Evolutionary conservation across 2,888 invertebrate species (phyloP).

Genomic region (Parnassius mnemosyne): DNA sequence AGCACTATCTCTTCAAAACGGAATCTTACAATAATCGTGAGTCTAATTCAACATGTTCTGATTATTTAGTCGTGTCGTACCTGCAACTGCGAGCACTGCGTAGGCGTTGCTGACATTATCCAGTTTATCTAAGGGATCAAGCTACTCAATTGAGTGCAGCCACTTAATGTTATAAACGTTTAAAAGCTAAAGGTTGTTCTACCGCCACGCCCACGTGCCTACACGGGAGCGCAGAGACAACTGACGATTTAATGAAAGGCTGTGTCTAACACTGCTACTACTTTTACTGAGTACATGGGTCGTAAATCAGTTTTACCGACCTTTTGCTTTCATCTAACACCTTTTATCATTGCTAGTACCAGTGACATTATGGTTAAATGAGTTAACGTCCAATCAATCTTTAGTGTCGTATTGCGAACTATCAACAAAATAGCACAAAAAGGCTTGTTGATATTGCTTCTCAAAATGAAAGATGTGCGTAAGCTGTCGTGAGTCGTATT

Average conservation of each 20-base stretch:
- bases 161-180: slow-evolving; percentile 27
- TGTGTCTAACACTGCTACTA: slow-evolving; percentile 7
- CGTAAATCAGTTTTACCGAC: slow-evolving; percentile 14
- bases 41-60: slow-evolving; percentile 7
- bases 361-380: too few relatives aligned
- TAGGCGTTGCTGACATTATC: slow-evolving; percentile 19
- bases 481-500: too few relatives aligned
- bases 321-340: too few relatives aligned
- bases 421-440: too few relatives aligned
- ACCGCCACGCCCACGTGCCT: slow-evolving; percentile 17
- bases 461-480: too few relatives aligned
- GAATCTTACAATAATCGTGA: slow-evolving; percentile 2
- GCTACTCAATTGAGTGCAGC: slow-evolving; percentile 18
- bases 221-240: background rate
- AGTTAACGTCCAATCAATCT: too few relatives aligned
- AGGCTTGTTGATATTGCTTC: too few relatives aligned
- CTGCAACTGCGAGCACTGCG: slow-evolving; percentile 5
- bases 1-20: background rate
- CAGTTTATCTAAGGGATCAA: slow-evolving; percentile 20
- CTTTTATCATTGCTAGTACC: too few relatives aligned
- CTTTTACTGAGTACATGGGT: background rate
- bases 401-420: too few relatives aligned
- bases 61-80: background rate
- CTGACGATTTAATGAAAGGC: slow-evolving; percentile 10
- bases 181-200: slow-evolving; percentile 32